These are phyloP conservation scores for Sebastolobus altivelis DNA, from an alignment of 2,797 vertebrate genomes.

Conservation along the genomic window DNA sequence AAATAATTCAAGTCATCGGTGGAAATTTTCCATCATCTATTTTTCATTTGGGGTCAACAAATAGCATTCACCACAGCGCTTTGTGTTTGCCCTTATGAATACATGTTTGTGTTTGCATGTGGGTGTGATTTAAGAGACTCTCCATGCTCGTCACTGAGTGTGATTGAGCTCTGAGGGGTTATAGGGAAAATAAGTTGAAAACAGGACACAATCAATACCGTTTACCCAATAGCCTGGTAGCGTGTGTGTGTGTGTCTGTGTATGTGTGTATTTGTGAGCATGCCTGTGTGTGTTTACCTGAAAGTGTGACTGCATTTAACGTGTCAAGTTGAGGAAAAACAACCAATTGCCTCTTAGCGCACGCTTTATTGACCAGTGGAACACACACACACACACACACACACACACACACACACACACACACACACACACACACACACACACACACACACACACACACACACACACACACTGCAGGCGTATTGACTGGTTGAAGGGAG, in stretches of 20 bases:
- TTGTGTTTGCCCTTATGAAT: slow-evolving; percentile 55
- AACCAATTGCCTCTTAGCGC: slow-evolving; percentile 86
- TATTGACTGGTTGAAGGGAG: slow-evolving; percentile 77
- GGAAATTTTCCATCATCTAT: slow-evolving; percentile 40
- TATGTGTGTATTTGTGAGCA: not conserved
- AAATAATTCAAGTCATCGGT: slow-evolving; percentile 43
- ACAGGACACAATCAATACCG: slow-evolving; percentile 85
- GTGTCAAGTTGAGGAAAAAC: slow-evolving; percentile 85
- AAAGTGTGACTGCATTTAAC: slow-evolving; percentile 87
- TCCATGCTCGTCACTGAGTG: slow-evolving; percentile 69
- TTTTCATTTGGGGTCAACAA: slow-evolving; percentile 48
- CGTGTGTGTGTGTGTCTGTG: not conserved
- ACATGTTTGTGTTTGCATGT: slow-evolving; percentile 61
- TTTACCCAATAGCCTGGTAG: slow-evolving; percentile 77
- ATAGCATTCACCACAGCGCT: slow-evolving; percentile 27
- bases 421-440: slow-evolving; percentile 53
- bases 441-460: slow-evolving; percentile 24
- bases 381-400: slow-evolving; percentile 56
- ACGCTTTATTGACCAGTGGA: slow-evolving; percentile 79
- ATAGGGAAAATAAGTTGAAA: slow-evolving; percentile 79
- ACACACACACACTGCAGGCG: slow-evolving; percentile 49
- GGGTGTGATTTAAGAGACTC: slow-evolving; percentile 70
- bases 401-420: slow-evolving; percentile 32
- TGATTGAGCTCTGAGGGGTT: slow-evolving; percentile 75
- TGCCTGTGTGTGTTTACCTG: slow-evolving; percentile 69